Evolutionary conservation across 2,113 vertebrate genomes (phyloP), one percentile per base, ranked within the genome.

Genomic region (Oceanites oceanicus): DNA sequence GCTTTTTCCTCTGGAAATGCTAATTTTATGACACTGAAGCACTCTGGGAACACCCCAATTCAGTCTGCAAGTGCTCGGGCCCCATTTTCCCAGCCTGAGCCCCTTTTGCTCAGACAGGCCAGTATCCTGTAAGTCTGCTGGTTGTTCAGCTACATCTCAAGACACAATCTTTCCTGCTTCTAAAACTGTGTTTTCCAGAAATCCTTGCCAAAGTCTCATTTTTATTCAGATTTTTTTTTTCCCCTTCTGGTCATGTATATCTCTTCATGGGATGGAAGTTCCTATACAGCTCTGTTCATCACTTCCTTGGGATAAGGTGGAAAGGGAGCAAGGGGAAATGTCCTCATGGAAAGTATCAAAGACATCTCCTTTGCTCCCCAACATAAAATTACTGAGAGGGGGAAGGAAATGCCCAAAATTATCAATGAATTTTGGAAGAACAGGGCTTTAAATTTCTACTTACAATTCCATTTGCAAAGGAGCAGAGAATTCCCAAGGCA

Each of bases 401-500:
- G 8, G 11, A 63, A 74, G n/a, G 26, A 89, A 26, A 59, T 56
- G 21, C 3, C 20, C 53, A n/a, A 84, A 92, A 79, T 53, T 23
- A 80, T 68, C 20, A 26, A 52, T 17, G 13, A 10, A 62, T 76
- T 92, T 92, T 87, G 53, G 16, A 42, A 21, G 29, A 78, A 22
- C 3, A 53, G 5, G 49, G 11, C 42, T 94, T 73, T 78, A 56
- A 47, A 77, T 74, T 94, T 90, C 61, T 98, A 99, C 99, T 99
- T 98, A 99, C 99, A 58, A 83, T 89, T 86, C 98, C 98, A 95
- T 99, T 99, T 87, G 98, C 90, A 95, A 98, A 99, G 63, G 98
- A 99, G 94, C 98, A 99, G 84, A 99, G 97, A 96, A 99, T 99
- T 79, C 99, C 99, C 93, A 99, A 96, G 40, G 98, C 8, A 98